Conservation (phyloP, 2,113 vertebrate genomes). For the Coryphaenoides rupestris region DNA sequence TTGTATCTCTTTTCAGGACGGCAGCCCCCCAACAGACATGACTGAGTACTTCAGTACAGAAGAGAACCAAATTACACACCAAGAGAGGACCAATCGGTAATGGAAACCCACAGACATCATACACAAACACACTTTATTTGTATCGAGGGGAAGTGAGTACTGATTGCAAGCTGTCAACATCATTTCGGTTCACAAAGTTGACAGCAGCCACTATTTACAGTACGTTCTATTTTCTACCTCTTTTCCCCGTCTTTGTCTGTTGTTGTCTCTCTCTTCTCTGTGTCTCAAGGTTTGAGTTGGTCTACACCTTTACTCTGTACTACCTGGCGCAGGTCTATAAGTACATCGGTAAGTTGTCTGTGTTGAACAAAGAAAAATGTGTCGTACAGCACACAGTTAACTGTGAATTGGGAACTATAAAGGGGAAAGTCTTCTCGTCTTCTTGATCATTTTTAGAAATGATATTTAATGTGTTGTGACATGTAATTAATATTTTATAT, state of each 20-base stretch:
- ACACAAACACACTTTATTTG: too few relatives aligned
- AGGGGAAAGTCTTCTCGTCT: too few relatives aligned
- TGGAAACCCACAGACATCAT: background rate
- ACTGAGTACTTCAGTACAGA: conserved; percentile 86
- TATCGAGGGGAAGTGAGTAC: too few relatives aligned
- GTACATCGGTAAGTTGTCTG: conserved; percentile 82
- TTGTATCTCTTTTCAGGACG: conserved; percentile 74
- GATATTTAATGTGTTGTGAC: too few relatives aligned
- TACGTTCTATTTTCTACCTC: background rate
- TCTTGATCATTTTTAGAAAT: too few relatives aligned
- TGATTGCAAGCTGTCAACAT: too few relatives aligned
- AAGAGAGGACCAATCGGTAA: conserved; percentile 90
- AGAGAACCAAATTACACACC: conserved; percentile 83
- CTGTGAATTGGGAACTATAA: too few relatives aligned
- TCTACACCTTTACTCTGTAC: conserved; percentile 92
- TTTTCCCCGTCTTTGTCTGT: background rate
- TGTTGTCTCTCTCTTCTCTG: background rate
- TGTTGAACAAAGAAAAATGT: background rate
- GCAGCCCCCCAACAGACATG: conserved; percentile 89
- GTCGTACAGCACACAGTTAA: too few relatives aligned
- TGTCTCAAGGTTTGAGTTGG: conserved; percentile 89
- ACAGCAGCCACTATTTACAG: too few relatives aligned
- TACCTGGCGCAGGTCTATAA: conserved; percentile 97
- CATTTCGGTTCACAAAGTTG: too few relatives aligned
- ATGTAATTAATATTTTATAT: too few relatives aligned